phyloP scores from a whole-genome alignment of 2,113 vertebrate genomes.

The Lonchura striata region DNA sequence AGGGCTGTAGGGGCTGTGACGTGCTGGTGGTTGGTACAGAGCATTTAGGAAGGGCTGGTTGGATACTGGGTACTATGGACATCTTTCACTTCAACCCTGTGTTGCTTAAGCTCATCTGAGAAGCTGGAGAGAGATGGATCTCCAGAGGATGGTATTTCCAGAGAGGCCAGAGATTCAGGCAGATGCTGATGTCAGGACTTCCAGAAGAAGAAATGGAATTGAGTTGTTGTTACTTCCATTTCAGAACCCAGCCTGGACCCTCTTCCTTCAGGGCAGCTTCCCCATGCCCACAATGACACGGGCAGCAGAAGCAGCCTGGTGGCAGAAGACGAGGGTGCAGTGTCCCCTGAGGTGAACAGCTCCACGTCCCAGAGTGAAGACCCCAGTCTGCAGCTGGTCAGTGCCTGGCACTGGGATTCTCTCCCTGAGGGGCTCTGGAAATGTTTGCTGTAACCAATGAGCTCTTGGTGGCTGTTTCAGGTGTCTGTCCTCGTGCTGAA shows the following conservation, averaged over 20 bases:
- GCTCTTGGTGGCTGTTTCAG: conserved; percentile 65
- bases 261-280: conserved; percentile 68
- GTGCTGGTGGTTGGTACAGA: neutral
- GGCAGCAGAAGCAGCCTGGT: conserved; percentile 72
- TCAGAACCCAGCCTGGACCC: conserved; percentile 85
- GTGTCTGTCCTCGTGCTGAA: conserved; percentile 85
- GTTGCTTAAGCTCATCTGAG: neutral
- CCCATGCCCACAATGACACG: neutral
- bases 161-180: neutral
- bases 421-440: neutral
- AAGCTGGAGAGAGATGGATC: neutral
- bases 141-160: neutral
- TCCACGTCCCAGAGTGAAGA: conserved; percentile 86
- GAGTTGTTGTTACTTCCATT: neutral
- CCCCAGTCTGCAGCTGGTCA: conserved; percentile 79
- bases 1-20: neutral
- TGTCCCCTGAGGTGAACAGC: conserved; percentile 83
- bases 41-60: neutral
- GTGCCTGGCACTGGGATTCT: neutral
- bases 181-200: neutral
- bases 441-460: neutral
- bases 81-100: neutral
- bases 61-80: neutral
- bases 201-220: neutral
- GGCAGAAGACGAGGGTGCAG: conserved; percentile 73